phyloP scores from a whole-genome alignment of 2,113 vertebrate genomes.

The Ifrita kowaldi region DNA sequence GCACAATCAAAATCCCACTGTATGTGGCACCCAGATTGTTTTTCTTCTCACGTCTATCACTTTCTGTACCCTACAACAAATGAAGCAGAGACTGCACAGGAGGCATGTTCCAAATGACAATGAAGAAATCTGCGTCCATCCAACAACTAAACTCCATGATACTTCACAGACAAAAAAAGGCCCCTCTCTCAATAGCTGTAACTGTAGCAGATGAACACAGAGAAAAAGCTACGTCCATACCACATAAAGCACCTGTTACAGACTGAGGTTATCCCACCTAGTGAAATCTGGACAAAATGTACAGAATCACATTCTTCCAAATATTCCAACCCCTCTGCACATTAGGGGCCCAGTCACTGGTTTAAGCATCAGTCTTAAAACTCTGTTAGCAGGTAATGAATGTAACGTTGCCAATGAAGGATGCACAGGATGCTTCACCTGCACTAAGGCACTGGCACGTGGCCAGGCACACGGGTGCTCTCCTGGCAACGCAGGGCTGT shows the following conservation, averaged over 20 bases:
- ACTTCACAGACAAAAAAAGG: background rate
- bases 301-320: background rate
- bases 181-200: background rate
- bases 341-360: background rate
- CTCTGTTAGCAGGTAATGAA: background rate
- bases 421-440: fast-evolving
- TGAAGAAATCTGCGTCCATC: background rate
- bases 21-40: background rate
- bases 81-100: background rate
- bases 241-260: background rate
- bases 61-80: background rate
- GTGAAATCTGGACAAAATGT: background rate
- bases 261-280: background rate
- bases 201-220: background rate
- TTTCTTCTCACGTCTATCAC: background rate
- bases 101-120: background rate
- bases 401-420: fast-evolving
- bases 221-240: background rate
- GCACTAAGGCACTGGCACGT: background rate
- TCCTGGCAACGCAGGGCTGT: fast-evolving
- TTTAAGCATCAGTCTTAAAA: fast-evolving
- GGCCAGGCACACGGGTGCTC: fast-evolving
- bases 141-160: background rate
- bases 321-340: background rate
- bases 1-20: background rate